Conservation (phyloP, 92 coral and sea anemone genomes). For the Siderastrea siderea region DNA sequence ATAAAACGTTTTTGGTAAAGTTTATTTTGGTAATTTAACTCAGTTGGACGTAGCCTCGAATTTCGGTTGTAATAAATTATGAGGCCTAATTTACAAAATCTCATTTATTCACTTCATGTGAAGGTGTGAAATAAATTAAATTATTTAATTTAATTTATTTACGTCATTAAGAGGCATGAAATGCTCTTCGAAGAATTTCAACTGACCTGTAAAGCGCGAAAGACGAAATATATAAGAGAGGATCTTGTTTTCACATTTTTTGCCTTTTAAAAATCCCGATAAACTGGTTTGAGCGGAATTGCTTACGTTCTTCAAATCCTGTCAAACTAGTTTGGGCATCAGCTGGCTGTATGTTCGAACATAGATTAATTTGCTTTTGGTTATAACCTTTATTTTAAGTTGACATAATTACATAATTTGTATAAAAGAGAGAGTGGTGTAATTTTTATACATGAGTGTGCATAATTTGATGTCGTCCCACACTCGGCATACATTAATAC, state of each 20-base stretch:
- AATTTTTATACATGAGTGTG: constrained; percentile 20
- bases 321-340: constrained; percentile 36
- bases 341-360: constrained; percentile 44
- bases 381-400: background rate
- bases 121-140: background rate
- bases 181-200: background rate
- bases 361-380: background rate
- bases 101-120: background rate
- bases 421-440: background rate
- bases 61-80: background rate
- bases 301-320: background rate
- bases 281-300: constrained; percentile 13
- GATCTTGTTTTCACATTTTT: background rate
- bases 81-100: constrained; percentile 11
- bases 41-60: background rate
- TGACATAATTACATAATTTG: background rate
- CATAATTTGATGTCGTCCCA: background rate
- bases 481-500: background rate
- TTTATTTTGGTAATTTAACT: constrained; percentile 1
- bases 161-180: background rate
- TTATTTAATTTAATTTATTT: constrained; percentile 23
- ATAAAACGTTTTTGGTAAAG: background rate
- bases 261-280: background rate
- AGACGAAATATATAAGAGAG: background rate
- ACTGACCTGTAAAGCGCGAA: background rate